Conservation (phyloP, 2,797 vertebrate genomes). For the Falco rusticolus region DNA sequence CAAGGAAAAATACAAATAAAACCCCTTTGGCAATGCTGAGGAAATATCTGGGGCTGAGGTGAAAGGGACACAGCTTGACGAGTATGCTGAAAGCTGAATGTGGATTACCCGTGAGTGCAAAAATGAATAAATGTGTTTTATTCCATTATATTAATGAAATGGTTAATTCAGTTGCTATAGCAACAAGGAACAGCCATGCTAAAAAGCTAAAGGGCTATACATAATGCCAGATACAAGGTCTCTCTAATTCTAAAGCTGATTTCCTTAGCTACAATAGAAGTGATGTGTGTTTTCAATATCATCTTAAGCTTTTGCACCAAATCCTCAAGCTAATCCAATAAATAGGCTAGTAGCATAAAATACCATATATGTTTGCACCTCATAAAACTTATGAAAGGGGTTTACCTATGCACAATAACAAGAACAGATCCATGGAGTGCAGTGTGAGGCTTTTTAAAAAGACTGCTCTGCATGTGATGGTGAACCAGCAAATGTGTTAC, state of each 20-base stretch:
- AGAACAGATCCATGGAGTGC: slow-evolving; percentile 43
- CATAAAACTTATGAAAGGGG: slow-evolving; percentile 60
- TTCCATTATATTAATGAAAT: slow-evolving; percentile 81
- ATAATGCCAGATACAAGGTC: slow-evolving; percentile 84
- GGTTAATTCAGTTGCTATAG: slow-evolving; percentile 90
- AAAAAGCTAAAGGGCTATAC: slow-evolving; percentile 83
- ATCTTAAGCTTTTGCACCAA: slow-evolving; percentile 77
- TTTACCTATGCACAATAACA: slow-evolving; percentile 57
- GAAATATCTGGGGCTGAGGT: slow-evolving; percentile 55
- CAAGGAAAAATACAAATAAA: slow-evolving; percentile 40
- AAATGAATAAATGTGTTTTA: slow-evolving; percentile 69
- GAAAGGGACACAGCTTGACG: slow-evolving; percentile 46
- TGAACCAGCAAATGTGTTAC: background rate
- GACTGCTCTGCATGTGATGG: background rate
- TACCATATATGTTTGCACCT: slow-evolving; percentile 60
- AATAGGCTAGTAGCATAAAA: slow-evolving; percentile 70
- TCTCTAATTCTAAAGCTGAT: slow-evolving; percentile 84
- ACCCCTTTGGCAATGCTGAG: slow-evolving; percentile 44
- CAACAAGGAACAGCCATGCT: slow-evolving; percentile 83
- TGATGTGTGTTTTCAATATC: slow-evolving; percentile 80
- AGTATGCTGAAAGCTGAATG: slow-evolving; percentile 63
- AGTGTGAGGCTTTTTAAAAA: background rate
- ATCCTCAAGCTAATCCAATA: slow-evolving; percentile 78
- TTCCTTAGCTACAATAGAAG: slow-evolving; percentile 80
- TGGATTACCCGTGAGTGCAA: slow-evolving; percentile 50